Percentiles rank a stretch among this genome's conserved stretches.
Evolutionary conservation across 2,797 vertebrate genomes (phyloP).

Genomic region (Coreius guichenoti): DNA sequence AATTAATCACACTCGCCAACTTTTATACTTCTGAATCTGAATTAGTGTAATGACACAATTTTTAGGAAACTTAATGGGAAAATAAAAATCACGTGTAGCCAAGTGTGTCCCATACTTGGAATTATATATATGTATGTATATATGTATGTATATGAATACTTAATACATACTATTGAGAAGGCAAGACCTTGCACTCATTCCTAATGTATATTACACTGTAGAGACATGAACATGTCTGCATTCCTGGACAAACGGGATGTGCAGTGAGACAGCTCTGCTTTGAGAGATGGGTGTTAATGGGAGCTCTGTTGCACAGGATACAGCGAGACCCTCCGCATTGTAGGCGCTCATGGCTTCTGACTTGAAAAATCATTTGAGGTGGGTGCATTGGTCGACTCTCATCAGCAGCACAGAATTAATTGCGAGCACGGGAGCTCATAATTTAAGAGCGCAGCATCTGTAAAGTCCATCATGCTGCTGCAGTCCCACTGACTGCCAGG

Average conservation of each 20-base stretch:
- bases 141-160: neutral
- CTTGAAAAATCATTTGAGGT: conserved; percentile 48
- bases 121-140: too few relatives aligned
- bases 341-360: neutral
- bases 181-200: conserved; percentile 9
- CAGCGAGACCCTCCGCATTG: conserved; percentile 51
- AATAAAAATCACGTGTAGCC: neutral
- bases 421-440: conserved; percentile 40
- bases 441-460: conserved; percentile 72
- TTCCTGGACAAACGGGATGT: conserved; percentile 27
- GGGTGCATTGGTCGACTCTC: conserved; percentile 58
- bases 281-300: conserved; percentile 32
- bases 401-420: conserved; percentile 77
- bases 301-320: conserved; percentile 43
- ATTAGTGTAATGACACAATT: neutral
- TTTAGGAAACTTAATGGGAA: neutral
- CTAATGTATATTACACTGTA: neutral
- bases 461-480: conserved; percentile 75
- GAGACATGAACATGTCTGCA: conserved; percentile 21
- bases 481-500: conserved; percentile 73
- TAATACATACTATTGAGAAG: neutral
- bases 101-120: too few relatives aligned
- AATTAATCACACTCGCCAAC: neutral
- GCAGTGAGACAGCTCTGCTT: neutral
- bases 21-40: neutral